Evolutionary conservation across 2,113 vertebrate species (phyloP), one percentile per base, ranked within the genome.

Genomic region (Catharus minimus): DNA sequence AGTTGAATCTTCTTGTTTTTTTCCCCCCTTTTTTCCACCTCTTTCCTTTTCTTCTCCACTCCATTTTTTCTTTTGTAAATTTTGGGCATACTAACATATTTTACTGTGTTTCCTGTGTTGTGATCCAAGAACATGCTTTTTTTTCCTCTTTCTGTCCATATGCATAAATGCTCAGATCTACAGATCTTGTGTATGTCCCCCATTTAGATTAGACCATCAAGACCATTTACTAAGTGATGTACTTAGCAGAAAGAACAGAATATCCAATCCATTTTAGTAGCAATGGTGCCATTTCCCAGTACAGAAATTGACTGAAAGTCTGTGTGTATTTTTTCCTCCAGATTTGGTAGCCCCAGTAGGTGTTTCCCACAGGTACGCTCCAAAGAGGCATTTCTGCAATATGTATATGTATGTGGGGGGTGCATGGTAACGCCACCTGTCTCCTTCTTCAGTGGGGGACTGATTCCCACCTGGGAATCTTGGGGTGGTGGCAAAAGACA

Each of bases 1-100:
- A 53, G 5, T 7, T 64, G 27, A 81, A 81, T 74, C 1, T 49
- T 14, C 5, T 27, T 36, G 10, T 4, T 5, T 6, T 9, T 22
- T 17, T 13, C 10, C 38, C 3, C 10, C 22, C 7, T 6, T 38
- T 67, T 52, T 39, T 1, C 21, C 1, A 0, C 1, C 30, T 32
- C 9, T n/a, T 60, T 39, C 15, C 9, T 36, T 83, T 50, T 64
- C 22, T 43, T 66, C 14, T 74, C 9, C 13, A 41, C 10, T 55
- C 7, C 9, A 46, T 67, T 78, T 33, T 12, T 68, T 57, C 13
- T 66, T 58, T 28, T 36, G 1, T 38, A 58, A 73, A 6, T 62
- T 30, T 39, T 57, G 20, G 38, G 8, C 10, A 27, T 36, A 41
- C 38, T 38, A 53, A 46, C 5, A 17, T 2, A 2, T 15, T 84